Conservation (phyloP, 1,140 invertebrate genomes). For the Bombus fervidus region DNA sequence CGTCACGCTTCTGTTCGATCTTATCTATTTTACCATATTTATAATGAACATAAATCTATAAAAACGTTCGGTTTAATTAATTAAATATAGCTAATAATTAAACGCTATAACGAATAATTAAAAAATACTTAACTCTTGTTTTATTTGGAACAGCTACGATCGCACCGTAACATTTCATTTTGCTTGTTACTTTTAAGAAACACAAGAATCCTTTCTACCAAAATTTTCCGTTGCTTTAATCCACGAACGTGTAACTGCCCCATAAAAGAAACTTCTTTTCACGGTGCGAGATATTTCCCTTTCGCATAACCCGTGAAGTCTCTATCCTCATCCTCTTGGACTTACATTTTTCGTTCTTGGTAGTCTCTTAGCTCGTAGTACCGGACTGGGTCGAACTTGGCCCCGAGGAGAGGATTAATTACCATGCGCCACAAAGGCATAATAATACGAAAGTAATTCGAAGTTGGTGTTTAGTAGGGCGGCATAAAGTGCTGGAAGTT, state of each 20-base stretch:
- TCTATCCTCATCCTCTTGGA: not conserved
- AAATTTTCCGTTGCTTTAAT: not conserved
- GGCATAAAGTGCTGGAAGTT: slow-evolving; percentile 48
- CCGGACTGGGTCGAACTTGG: not conserved
- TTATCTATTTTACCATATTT: not conserved
- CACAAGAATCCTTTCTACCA: not conserved
- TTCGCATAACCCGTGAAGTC: not conserved
- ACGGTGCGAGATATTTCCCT: not conserved
- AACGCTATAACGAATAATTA: not conserved
- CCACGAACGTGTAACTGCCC: not conserved
- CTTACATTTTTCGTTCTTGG: not conserved
- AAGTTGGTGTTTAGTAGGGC: slow-evolving; percentile 46
- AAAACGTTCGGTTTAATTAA: not conserved
- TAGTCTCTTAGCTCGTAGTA: too few species aligned
- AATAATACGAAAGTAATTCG: slow-evolving; percentile 53
- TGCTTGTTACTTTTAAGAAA: not conserved
- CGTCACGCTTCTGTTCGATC: too few species aligned
- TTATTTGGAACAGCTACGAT: not conserved
- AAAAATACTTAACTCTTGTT: not conserved
- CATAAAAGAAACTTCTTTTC: not conserved
- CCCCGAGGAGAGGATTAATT: slow-evolving; percentile 39
- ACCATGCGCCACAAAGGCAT: slow-evolving; percentile 30
- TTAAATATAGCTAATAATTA: not conserved
- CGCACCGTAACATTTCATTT: not conserved
- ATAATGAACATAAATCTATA: not conserved